Base-by-base conservation (phyloP, 2,888 invertebrate species). In the Chloromyia formosa region DNA sequence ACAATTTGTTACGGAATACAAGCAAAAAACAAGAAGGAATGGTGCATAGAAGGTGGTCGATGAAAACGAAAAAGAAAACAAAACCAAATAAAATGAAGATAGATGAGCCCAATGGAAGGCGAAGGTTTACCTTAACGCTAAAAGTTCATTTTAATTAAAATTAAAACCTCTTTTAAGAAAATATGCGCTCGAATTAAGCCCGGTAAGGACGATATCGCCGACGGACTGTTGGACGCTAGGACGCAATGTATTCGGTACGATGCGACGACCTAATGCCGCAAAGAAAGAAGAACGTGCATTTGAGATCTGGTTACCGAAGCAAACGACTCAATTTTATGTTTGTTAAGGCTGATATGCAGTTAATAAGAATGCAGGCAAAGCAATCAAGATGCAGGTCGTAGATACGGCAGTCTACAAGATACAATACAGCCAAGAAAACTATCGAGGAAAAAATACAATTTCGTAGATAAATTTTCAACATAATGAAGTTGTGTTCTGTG, bases 141-240 rank as follows among this genome's bases (percentile, higher is more conserved):
- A 77, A 77, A 77, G 75, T 77, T 75, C 77, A 77, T 77, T 77
- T 76, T 77, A 77, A 77, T 77, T 77, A 75, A 75, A 77, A 77
- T 77, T 75, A 77, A 76, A 77, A 74, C 74, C 77, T 74, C 74
- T 74, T 77, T 75, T 75, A 75, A 77, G 75, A 72, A 74, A 77
- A 77, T 77, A 75, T 75, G 72, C 74, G 75, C 75, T 76, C 69
- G 74, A 76, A 75, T 76, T 73, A 76, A 76, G 74, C 76, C 64
- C 58, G 66, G 40, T 35, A 35, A 35, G 62, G 54, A 61, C 73
- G 68, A 74, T 49, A 58, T 68, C 12, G 49, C 3, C 2, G 49
- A 12, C 49, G 45, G 22, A 35, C 27, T 7, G 42, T 23, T 23
- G 18, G 1, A 14, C 18, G 22, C 12, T 10, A 20, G 14, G 3